These are phyloP conservation scores for Albula glossodonta DNA, from an alignment of 2,113 vertebrate genomes.

Conservation along the genomic window DNA sequence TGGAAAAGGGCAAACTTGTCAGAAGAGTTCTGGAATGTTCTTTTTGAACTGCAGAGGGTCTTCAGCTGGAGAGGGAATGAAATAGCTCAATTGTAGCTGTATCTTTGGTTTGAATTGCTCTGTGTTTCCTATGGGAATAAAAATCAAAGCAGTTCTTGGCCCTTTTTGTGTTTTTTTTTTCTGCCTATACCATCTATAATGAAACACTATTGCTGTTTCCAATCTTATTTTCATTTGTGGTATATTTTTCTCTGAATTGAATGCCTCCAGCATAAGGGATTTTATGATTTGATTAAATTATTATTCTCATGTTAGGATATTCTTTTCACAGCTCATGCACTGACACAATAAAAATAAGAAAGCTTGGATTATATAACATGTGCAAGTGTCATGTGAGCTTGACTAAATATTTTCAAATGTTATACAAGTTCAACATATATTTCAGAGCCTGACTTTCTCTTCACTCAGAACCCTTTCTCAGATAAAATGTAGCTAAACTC, in stretches of 20 bases:
- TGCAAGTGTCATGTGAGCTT: too few relatives aligned
- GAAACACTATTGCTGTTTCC: neutral
- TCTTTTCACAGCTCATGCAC: neutral
- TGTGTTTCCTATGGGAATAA: neutral
- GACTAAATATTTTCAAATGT: neutral
- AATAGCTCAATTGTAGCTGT: constrained; percentile 16
- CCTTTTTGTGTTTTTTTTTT: neutral
- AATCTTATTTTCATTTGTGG: neutral
- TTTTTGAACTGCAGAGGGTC: constrained; percentile 34
- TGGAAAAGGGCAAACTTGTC: constrained; percentile 60
- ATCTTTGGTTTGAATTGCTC: neutral
- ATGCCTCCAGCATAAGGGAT: neutral
- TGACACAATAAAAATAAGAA: neutral
- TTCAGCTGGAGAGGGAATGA: constrained; percentile 21
- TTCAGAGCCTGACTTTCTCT: too few relatives aligned
- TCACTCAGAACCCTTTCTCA: neutral
- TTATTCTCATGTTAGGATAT: neutral
- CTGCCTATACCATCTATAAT: neutral
- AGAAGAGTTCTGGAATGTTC: constrained; percentile 52
- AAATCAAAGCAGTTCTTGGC: constrained; percentile 1
- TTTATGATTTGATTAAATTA: neutral
- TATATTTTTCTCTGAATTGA: neutral
- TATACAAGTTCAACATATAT: too few relatives aligned
- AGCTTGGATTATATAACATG: neutral
- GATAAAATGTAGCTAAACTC: neutral